Conservation (phyloP, 2,888 invertebrate species). For the Tipula lateralis region DNA sequence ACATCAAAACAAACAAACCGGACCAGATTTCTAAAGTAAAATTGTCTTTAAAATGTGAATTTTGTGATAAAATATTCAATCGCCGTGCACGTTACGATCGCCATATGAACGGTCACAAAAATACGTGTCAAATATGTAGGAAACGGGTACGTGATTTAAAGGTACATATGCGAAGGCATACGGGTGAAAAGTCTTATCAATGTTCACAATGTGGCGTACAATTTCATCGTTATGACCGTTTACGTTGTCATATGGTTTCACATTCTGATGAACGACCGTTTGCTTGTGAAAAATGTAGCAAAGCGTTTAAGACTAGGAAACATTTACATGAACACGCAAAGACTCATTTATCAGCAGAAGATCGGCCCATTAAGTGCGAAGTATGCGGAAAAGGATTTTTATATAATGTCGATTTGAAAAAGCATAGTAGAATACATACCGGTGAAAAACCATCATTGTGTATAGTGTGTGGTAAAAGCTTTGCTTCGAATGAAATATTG, state of each 20-base stretch:
- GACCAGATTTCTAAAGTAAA: background rate
- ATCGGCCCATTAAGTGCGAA: background rate
- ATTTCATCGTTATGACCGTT: background rate
- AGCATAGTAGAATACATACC: background rate
- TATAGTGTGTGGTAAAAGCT: background rate
- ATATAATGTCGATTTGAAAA: background rate
- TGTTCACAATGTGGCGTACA: conserved; percentile 3
- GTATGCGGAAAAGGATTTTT: conserved; percentile 25
- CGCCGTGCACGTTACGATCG: background rate
- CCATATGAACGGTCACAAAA: background rate
- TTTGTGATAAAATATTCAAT: conserved; percentile 5
- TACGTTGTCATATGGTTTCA: background rate
- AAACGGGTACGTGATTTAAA: background rate
- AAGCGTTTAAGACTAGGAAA: background rate
- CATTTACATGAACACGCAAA: background rate
- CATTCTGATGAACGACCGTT: background rate
- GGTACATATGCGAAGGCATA: background rate
- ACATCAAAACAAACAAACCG: background rate
- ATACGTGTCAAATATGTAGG: background rate
- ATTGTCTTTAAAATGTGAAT: background rate
- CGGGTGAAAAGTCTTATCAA: background rate
- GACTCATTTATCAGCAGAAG: background rate
- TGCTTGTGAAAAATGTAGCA: background rate
- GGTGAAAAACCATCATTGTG: background rate
- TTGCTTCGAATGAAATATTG: background rate